phyloP scores from a whole-genome alignment of 2,113 vertebrate genomes.

The Cariama cristata region DNA sequence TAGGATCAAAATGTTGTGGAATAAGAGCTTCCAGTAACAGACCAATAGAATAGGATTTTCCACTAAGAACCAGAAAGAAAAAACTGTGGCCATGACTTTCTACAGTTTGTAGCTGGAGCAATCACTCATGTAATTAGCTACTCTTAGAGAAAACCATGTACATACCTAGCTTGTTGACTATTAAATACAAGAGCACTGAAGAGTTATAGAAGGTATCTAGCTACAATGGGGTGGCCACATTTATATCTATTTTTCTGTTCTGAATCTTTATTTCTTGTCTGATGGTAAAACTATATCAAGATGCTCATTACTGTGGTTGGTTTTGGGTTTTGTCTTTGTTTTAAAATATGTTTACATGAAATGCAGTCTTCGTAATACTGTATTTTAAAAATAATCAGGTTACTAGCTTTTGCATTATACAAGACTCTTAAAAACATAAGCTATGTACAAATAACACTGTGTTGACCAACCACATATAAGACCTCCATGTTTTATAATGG shows the following conservation, averaged over 20 bases:
- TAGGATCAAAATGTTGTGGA: neutral
- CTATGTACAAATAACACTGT: neutral
- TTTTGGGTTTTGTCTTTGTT: neutral
- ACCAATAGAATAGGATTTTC: neutral
- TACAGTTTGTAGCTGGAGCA: neutral
- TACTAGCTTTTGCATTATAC: neutral
- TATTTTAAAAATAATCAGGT: neutral
- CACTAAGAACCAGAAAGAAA: neutral
- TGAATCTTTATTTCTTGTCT: neutral
- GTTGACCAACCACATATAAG: neutral
- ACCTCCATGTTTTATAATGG: neutral
- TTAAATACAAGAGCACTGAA: neutral
- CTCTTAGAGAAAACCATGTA: neutral
- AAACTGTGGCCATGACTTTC: neutral
- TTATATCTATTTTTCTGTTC: neutral
- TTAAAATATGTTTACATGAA: neutral
- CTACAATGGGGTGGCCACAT: accelerated
- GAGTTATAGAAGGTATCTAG: neutral
- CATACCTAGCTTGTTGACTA: neutral
- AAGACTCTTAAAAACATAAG: neutral
- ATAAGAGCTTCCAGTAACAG: neutral
- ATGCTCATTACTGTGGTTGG: neutral
- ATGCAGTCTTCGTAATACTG: neutral
- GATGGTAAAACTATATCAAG: neutral
- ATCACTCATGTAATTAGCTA: neutral